phyloP scores from a whole-genome alignment of 2,888 invertebrate species.

The Drosophila melanosoma region DNA sequence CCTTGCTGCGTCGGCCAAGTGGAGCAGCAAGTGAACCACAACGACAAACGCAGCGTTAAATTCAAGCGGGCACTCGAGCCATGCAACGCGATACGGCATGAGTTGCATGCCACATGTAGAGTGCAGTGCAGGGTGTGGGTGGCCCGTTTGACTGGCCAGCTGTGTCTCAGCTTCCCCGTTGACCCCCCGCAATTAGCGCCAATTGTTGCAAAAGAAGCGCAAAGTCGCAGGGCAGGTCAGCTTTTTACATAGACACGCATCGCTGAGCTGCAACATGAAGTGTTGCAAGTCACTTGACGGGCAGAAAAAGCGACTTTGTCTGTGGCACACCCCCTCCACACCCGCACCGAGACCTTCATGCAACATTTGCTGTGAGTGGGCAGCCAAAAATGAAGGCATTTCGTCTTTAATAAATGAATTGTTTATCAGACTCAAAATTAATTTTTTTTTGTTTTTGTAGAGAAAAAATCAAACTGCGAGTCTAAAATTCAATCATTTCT shows the following conservation, averaged over 20 bases:
- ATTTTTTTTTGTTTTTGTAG: background rate
- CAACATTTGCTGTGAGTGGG: background rate
- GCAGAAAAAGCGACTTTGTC: background rate
- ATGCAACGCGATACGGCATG: conserved; percentile 46
- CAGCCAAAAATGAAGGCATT: background rate
- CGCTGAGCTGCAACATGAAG: background rate
- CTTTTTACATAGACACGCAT: conserved; percentile 12
- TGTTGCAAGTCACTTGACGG: conserved; percentile 3
- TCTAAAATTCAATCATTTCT: background rate
- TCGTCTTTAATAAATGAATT: background rate
- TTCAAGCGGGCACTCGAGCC: conserved; percentile 54
- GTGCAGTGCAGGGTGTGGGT: background rate
- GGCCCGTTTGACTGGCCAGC: conserved; percentile 20
- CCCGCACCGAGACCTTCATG: background rate
- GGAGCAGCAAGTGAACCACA: conserved; percentile 68
- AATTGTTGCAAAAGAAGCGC: conserved; percentile 64
- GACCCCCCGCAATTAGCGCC: conserved; percentile 67
- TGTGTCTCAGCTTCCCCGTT: background rate
- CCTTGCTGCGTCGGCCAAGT: conserved; percentile 21
- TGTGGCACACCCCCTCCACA: background rate
- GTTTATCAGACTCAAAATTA: background rate
- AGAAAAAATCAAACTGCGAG: background rate
- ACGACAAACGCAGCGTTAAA: conserved; percentile 53
- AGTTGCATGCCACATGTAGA: conserved; percentile 13
- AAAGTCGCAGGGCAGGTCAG: conserved; percentile 17